These are phyloP conservation scores for Tychaedon coryphoeus DNA, from an alignment of 2,113 vertebrate genomes.

Conservation along the genomic window DNA sequence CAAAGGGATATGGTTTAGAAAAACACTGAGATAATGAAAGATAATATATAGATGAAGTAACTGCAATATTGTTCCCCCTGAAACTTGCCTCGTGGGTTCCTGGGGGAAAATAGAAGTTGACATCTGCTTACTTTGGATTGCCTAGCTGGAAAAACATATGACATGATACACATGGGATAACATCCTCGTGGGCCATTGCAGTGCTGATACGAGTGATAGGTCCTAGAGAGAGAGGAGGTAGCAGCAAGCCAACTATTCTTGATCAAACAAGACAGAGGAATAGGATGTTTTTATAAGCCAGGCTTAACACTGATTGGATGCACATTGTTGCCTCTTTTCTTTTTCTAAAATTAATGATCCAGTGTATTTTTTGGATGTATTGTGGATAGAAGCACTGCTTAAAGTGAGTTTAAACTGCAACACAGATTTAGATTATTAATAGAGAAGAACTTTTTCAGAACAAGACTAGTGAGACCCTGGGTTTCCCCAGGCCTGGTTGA, in stretches of 20 bases:
- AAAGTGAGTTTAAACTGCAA: not conserved
- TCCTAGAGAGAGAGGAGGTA: not conserved
- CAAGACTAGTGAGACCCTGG: not conserved
- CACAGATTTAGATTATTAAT: not conserved
- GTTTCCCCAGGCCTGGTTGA: not conserved
- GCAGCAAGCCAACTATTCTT: not conserved
- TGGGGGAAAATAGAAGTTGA: not conserved
- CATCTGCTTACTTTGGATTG: conserved; percentile 37
- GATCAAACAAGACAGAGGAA: not conserved
- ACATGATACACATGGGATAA: accelerated
- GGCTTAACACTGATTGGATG: not conserved
- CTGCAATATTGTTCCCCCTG: conserved; percentile 4
- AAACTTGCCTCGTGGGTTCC: conserved; percentile 3
- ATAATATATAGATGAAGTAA: conserved; percentile 54
- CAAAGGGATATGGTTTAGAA: not conserved
- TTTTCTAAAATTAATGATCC: not conserved
- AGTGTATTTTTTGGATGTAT: not conserved
- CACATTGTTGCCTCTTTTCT: accelerated
- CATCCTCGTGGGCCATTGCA: not conserved
- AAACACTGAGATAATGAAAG: conserved; percentile 49
- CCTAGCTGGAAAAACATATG: not conserved
- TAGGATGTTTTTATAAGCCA: not conserved
- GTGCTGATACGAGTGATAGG: not conserved
- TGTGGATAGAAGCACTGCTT: not conserved
- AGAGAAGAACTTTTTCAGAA: not conserved